Evolutionary conservation across 2,888 invertebrate genomes (phyloP).

Genomic region (Xestobium rufovillosum): DNA sequence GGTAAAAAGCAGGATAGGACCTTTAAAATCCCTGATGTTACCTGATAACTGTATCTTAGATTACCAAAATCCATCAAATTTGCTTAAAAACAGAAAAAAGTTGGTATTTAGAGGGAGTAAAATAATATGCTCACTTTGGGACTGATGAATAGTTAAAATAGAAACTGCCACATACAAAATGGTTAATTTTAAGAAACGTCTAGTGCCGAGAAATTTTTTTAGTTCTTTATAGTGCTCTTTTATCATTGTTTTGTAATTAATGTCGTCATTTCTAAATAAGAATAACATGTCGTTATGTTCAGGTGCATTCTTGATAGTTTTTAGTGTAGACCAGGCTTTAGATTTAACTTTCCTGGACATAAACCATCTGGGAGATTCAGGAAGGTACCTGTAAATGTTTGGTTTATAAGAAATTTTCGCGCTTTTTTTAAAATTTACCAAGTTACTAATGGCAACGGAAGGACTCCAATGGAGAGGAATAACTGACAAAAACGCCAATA

Average conservation of each 20-base stretch:
- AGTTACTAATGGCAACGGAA: conserved; percentile 13
- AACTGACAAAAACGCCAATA: conserved; percentile 15
- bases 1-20: too few relatives aligned
- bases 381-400: conserved; percentile 13
- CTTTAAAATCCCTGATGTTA: too few relatives aligned
- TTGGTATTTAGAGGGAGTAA: too few relatives aligned
- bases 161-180: too few relatives aligned
- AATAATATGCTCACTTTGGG: too few relatives aligned
- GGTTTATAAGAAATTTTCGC: too few relatives aligned
- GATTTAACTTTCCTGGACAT: conserved; percentile 9
- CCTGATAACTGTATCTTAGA: too few relatives aligned
- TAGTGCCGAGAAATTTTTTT: conserved; percentile 1
- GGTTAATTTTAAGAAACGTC: too few relatives aligned
- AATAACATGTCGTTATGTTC: conserved; percentile 11
- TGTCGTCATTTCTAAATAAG: conserved; percentile 8
- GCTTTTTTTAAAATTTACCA: conserved; percentile 17
- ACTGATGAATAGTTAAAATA: too few relatives aligned
- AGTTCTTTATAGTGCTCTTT: not conserved
- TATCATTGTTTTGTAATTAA: not conserved
- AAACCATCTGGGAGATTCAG: conserved; percentile 17
- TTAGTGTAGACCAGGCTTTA: conserved; percentile 10
- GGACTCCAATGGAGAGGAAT: not conserved
- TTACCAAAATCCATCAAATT: too few relatives aligned
- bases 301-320: conserved; percentile 12
- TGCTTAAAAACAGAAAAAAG: too few relatives aligned